Conservation (phyloP, 2,888 invertebrate species). For the Serrognathus titanus region DNA sequence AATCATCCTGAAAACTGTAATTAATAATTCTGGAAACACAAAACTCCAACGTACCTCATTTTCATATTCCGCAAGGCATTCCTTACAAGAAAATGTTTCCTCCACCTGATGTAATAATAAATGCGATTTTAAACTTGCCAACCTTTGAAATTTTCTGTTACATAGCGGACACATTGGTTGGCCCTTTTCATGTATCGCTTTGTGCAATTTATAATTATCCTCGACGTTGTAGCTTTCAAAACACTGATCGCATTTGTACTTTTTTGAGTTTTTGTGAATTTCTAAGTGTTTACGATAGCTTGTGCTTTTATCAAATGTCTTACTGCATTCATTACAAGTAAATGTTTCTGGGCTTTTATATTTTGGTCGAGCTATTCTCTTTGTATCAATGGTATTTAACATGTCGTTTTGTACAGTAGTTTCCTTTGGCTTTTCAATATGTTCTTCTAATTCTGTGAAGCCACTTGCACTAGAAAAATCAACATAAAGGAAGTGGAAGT, state of each 20-base stretch:
- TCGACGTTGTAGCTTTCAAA: conserved; percentile 41
- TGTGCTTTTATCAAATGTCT: conserved; percentile 32
- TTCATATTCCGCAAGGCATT: conserved; percentile 43
- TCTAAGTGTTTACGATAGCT: conserved; percentile 39
- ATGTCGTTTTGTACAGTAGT: background rate
- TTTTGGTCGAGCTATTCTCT: background rate
- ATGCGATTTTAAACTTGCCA: conserved; percentile 46
- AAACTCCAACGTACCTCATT: conserved; percentile 35
- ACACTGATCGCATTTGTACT: conserved; percentile 43
- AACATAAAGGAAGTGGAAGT: too few species aligned
- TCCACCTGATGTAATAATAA: conserved; percentile 45
- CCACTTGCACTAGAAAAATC: too few species aligned
- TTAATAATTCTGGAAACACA: background rate
- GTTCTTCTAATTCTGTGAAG: too few species aligned
- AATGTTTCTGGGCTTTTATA: conserved; percentile 14
- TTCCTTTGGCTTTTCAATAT: too few species aligned
- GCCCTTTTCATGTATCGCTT: conserved; percentile 37
- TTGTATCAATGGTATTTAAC: background rate
- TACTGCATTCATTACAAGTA: conserved; percentile 37
- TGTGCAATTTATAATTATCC: conserved; percentile 44
- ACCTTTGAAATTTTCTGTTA: conserved; percentile 40
- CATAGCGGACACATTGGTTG: conserved; percentile 44
- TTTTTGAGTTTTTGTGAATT: conserved; percentile 39
- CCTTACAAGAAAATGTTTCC: conserved; percentile 42
- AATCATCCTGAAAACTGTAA: conserved; percentile 48